A percentile compares a stretch with the other conserved stretches of the same genome.
Evolutionary conservation across 64 coral and sea anemone species (phyloP).

Genomic region (Porites lutea): DNA sequence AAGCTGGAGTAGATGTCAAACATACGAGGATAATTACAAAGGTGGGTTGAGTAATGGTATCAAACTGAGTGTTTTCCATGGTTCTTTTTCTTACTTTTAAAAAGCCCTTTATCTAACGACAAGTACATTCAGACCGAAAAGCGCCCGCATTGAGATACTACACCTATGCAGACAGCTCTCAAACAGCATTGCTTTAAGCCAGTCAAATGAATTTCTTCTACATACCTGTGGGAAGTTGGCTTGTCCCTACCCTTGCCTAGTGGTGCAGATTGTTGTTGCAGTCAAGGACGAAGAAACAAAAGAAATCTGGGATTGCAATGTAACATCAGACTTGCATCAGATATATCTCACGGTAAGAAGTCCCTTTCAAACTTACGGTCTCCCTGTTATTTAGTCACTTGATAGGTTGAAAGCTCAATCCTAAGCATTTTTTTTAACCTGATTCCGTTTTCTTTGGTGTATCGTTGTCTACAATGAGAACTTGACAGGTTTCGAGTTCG

Average conservation of each 20-base stretch:
- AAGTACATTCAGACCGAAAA: neutral
- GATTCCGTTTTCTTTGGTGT: too few species aligned
- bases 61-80: too few species aligned
- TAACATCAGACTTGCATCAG: neutral
- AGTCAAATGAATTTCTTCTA: neutral
- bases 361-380: too few species aligned
- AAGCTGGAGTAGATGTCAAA: too few species aligned
- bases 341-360: constrained; percentile 9
- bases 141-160: neutral
- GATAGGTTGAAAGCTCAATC: too few species aligned
- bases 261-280: constrained; percentile 29
- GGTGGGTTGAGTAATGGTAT: too few species aligned
- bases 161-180: constrained; percentile 4
- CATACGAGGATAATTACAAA: too few species aligned
- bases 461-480: too few species aligned
- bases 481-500: too few species aligned
- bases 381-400: too few species aligned
- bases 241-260: neutral
- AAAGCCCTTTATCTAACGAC: constrained; percentile 37
- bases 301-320: constrained; percentile 38
- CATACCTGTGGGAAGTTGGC: neutral
- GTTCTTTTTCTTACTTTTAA: too few species aligned
- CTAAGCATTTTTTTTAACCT: too few species aligned
- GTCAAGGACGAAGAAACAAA: constrained; percentile 1
- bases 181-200: constrained; percentile 21